Conservation (phyloP, 2,888 invertebrate species). For the Coenonympha glycerion region DNA sequence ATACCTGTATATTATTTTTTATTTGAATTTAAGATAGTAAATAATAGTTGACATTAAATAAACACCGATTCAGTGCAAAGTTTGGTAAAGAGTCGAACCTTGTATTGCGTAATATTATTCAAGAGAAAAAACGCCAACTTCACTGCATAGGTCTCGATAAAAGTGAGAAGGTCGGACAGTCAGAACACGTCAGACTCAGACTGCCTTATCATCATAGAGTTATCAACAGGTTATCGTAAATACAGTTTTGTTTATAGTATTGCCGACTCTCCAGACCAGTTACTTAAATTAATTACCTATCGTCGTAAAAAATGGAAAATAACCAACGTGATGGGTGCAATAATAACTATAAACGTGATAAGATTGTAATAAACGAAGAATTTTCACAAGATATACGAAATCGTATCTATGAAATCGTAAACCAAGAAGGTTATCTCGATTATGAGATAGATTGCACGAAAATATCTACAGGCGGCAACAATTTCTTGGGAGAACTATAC, state of each 20-base stretch:
- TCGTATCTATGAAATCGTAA: slow-evolving; percentile 29
- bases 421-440: slow-evolving; percentile 31
- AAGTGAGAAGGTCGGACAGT: too few relatives aligned
- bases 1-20: neutral
- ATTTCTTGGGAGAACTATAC: slow-evolving; percentile 41
- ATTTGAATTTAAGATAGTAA: neutral
- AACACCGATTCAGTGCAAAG: neutral
- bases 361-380: slow-evolving; percentile 14
- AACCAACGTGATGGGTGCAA: neutral
- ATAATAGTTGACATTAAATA: neutral
- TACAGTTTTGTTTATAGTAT: neutral
- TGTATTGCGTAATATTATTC: neutral
- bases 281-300: too few relatives aligned
- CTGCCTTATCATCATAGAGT: too few relatives aligned
- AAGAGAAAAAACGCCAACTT: neutral
- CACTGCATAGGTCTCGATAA: neutral
- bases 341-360: slow-evolving; percentile 8
- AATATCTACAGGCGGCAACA: slow-evolving; percentile 37
- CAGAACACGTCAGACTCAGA: too few relatives aligned
- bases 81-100: neutral
- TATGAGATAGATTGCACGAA: slow-evolving; percentile 32
- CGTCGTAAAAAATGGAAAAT: slow-evolving; percentile 9
- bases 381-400: slow-evolving; percentile 19
- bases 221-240: too few relatives aligned
- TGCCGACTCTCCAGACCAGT: too few relatives aligned